Evolutionary conservation across 1,140 invertebrate genomes (phyloP).

Genomic region (Sarcophaga peregrina): DNA sequence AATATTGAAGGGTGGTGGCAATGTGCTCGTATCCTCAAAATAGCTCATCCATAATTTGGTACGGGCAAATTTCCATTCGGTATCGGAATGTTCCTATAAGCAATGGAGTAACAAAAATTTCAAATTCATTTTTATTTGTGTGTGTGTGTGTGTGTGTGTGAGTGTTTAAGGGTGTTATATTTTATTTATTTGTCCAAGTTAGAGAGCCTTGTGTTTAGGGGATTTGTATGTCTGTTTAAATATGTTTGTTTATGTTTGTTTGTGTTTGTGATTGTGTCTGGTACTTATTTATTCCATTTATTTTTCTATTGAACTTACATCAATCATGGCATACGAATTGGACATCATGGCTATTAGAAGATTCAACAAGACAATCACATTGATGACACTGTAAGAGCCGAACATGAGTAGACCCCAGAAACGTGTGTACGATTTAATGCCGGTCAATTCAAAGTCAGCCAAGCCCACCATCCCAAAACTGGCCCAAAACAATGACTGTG

Average conservation of each 20-base stretch:
- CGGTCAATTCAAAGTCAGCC: constrained; percentile 80
- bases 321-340: constrained; percentile 86
- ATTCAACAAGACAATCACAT: constrained; percentile 86
- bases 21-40: constrained; percentile 86
- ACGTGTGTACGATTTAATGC: constrained; percentile 82
- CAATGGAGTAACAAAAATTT: neutral
- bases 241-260: neutral
- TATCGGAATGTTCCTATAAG: constrained; percentile 82
- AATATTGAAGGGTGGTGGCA: constrained; percentile 89
- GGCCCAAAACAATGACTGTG: constrained; percentile 91
- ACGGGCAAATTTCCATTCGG: constrained; percentile 92
- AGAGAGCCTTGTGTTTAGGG: neutral
- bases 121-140: neutral
- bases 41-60: constrained; percentile 91
- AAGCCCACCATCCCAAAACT: constrained; percentile 87
- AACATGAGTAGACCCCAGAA: constrained; percentile 87
- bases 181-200: neutral
- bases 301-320: constrained; percentile 63
- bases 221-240: neutral
- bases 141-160: too few relatives aligned
- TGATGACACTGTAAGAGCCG: constrained; percentile 84
- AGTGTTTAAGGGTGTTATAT: neutral
- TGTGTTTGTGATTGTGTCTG: neutral
- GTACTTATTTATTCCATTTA: constrained; percentile 4
- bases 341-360: constrained; percentile 93